These are phyloP conservation scores for Nudaria mundana DNA, from an alignment of 2,888 invertebrate species.

Conservation along the genomic window DNA sequence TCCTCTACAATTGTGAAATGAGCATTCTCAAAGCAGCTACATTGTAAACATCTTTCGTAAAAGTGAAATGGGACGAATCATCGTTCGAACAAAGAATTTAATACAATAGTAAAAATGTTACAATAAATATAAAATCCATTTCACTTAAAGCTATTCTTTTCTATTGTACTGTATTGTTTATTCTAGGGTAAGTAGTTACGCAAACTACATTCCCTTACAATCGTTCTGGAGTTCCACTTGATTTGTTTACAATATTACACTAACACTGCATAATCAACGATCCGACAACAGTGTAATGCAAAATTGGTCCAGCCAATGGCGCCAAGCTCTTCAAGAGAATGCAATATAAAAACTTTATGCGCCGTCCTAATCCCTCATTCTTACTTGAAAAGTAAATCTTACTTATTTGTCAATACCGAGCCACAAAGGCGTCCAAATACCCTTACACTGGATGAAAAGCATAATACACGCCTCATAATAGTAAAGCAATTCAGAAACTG, in stretches of 20 bases:
- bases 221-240: slow-evolving; percentile 63
- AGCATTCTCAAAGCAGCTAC: too few species aligned
- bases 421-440: slow-evolving; percentile 80
- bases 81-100: slow-evolving; percentile 24
- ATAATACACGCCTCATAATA: slow-evolving; percentile 80
- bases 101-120: slow-evolving; percentile 10
- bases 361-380: slow-evolving; percentile 74
- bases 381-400: slow-evolving; percentile 73
- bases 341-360: slow-evolving; percentile 49
- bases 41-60: slow-evolving; percentile 22
- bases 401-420: slow-evolving; percentile 80
- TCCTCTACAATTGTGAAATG: too few species aligned
- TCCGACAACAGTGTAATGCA: slow-evolving; percentile 62
- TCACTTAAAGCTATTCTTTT: slow-evolving; percentile 43
- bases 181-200: slow-evolving; percentile 55
- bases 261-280: slow-evolving; percentile 47
- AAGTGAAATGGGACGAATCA: slow-evolving; percentile 35
- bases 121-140: slow-evolving; percentile 29
- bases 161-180: slow-evolving; percentile 46
- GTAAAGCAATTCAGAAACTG: slow-evolving; percentile 74
- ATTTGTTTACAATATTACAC: slow-evolving; percentile 61
- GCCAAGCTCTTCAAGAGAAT: slow-evolving; percentile 58
- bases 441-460: slow-evolving; percentile 71
- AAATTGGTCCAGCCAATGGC: slow-evolving; percentile 59
- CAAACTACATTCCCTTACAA: slow-evolving; percentile 57